phyloP scores from a whole-genome alignment of 1,140 invertebrate genomes.

The Leptinotarsa lineolata region DNA sequence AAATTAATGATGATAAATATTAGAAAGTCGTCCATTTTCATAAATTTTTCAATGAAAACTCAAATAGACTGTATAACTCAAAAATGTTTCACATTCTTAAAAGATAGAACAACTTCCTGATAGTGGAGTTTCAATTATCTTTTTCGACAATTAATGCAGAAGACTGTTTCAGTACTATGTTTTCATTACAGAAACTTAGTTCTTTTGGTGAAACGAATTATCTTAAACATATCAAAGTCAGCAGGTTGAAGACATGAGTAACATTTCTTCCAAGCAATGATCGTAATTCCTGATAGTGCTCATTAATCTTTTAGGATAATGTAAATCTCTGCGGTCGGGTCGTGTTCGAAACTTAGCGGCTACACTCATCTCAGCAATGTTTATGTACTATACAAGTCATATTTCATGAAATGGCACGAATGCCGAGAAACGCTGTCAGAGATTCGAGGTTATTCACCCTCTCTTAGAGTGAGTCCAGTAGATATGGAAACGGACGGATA shows the following conservation, averaged over 20 bases:
- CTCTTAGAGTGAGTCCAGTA: neutral
- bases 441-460: constrained; percentile 5
- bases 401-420: constrained; percentile 19
- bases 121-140: too few species aligned
- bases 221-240: neutral
- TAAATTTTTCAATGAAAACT: too few species aligned
- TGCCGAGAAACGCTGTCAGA: neutral
- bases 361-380: constrained; percentile 3
- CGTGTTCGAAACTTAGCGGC: constrained; percentile 23
- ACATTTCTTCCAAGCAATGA: constrained; percentile 13
- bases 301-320: constrained; percentile 25
- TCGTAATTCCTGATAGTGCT: constrained; percentile 19
- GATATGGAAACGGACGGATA: too few species aligned
- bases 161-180: too few species aligned
- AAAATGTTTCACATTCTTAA: too few species aligned
- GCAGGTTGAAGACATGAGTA: neutral
- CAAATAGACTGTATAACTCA: too few species aligned
- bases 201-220: too few species aligned
- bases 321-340: constrained; percentile 14
- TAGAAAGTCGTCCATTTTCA: too few species aligned
- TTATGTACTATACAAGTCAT: constrained; percentile 16
- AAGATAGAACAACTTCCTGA: too few species aligned
- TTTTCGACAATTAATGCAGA: too few species aligned
- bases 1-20: too few species aligned
- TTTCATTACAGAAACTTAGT: too few species aligned